Evolutionary conservation across 2,888 invertebrate species (phyloP), one percentile per base, ranked within the genome.

Genomic region (Zygothrica quintamaculata): DNA sequence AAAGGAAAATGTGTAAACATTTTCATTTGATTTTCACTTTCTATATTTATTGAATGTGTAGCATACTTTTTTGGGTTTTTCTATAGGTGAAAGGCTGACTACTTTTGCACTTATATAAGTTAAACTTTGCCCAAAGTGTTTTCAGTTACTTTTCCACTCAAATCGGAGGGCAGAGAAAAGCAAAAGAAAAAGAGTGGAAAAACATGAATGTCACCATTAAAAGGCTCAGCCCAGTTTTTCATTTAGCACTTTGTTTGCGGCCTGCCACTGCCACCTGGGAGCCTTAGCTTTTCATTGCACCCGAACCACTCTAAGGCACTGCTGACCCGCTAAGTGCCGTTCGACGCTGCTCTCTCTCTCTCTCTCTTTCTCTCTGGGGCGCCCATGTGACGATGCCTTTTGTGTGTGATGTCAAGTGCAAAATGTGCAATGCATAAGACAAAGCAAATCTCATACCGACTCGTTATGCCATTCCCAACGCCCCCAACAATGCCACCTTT

Each of bases 341-440:
- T 75, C 76, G 74, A 76, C 64, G 52, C 29, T 37, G 36, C 57
- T 43, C 55, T n/a, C n/a, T n/a, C n/a, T n/a, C n/a, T n/a, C n/a
- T n/a, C n/a, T n/a, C n/a, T n/a, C n/a, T n/a, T n/a, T n/a, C n/a
- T n/a, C n/a, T 60, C 15, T 53, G 53, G 51, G 44, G 48, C 39
- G 59, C 25, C 44, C 44, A 37, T 33, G 26, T 43, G 53, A 43
- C 52, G 55, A 25, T 57, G 67, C 52, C 71, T 75, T 84, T 82
- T 77, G 74, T 80, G 74, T 80, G 69, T 59, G 25, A 52, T 65
- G 66, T 71, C 77, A 81, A 81, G 81, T 76, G 85, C 68, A 72
- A 77, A 81, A 78, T 81, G 82, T 74, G 79, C 85, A 78, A 67
- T 65, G 75, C 72, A 66, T 56, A 69, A 77, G 72, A 84, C 79